Percentiles rank a stretch among this genome's conserved stretches.
Conservation (phyloP, 2,888 invertebrate species). For the Drosophila trichaetosa region DNA sequence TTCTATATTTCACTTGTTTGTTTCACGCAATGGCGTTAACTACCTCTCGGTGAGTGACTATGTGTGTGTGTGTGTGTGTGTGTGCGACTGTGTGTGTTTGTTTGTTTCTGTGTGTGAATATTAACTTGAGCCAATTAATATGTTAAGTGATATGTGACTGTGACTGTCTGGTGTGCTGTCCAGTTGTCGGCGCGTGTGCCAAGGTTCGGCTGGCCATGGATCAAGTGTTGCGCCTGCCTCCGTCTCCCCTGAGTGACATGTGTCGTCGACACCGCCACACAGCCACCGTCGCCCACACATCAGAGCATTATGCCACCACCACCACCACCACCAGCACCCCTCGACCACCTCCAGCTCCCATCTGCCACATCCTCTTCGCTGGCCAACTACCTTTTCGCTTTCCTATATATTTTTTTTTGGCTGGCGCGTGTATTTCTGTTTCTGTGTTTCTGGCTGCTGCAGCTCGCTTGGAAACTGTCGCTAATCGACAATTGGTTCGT, state of each 20-base stretch:
- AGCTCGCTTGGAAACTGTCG: constrained; percentile 46
- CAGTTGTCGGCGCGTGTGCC: constrained; percentile 72
- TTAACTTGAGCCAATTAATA: constrained; percentile 77
- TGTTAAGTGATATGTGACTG: constrained; percentile 69
- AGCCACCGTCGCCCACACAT: constrained; percentile 23
- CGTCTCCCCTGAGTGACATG: constrained; percentile 52
- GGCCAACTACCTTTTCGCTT: constrained; percentile 3
- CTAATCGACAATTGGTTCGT: constrained; percentile 32
- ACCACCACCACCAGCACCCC: background rate
- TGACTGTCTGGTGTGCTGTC: constrained; percentile 30
- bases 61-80: constrained; percentile 44
- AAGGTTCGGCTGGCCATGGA: constrained; percentile 65
- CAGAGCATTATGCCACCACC: background rate
- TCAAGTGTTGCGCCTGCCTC: constrained; percentile 33
- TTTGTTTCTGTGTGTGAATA: constrained; percentile 36
- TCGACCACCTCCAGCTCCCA: background rate
- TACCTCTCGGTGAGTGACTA: background rate
- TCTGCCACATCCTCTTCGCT: background rate
- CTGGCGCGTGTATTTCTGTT: constrained; percentile 35
- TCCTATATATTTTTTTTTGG: background rate
- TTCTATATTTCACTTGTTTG: background rate
- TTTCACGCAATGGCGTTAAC: background rate
- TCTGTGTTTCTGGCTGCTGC: constrained; percentile 24
- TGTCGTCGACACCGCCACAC: constrained; percentile 43
- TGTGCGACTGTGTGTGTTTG: background rate